Evolutionary conservation across 2,113 vertebrate genomes (phyloP), one percentile per base, ranked within the genome.

Genomic region (Theristicus caerulescens): DNA sequence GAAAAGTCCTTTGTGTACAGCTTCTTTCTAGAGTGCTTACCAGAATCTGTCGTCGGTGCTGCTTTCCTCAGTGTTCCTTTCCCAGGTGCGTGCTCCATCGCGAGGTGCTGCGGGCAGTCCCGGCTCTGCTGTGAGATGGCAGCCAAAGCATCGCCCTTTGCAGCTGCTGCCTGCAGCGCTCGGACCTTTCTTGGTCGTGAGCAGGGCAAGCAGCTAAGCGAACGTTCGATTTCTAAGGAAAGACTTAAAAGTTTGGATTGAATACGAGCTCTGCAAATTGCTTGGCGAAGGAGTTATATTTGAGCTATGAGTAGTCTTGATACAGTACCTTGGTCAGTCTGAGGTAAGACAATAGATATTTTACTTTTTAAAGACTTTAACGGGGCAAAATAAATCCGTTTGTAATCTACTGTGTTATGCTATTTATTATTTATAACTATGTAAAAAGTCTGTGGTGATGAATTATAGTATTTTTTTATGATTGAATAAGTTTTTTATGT

Each of bases 361-460:
- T 95, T 93, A 90, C 96, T 83, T 96, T 96, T 97, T 81, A 77
- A 95, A 95, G 87, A 95, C 86, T 85, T 82, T 52, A 95, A 96
- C 12, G 62, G 91, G 94, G 95, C 95, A 86, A 96, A 97, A 96
- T 94, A 97, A 86, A 97, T 93, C 97, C 64, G 61, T 93, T 94
- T 98, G 93, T 98, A 97, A 96, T 97, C 95, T 98, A 92, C 96
- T 97, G 88, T 97, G 97, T 97, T 96, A 92, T 88, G 90, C 97
- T 98, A 97, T 98, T 98, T 98, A 97, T 97, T 98, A 97, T 98
- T 98, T 98, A 96, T 98, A 96, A 97, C 92, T 98, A 58, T 96
- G 94, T 97, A 97, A 86, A 98, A 96, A 96, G 94, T 98, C 95
- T 97, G 97, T 98, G 95, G 93, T 97, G 96, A 94, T 97, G 95